Percentiles rank a stretch among this genome's conserved stretches.
Conservation (phyloP, 1,140 invertebrate species). For the Neodiprion lecontei region DNA sequence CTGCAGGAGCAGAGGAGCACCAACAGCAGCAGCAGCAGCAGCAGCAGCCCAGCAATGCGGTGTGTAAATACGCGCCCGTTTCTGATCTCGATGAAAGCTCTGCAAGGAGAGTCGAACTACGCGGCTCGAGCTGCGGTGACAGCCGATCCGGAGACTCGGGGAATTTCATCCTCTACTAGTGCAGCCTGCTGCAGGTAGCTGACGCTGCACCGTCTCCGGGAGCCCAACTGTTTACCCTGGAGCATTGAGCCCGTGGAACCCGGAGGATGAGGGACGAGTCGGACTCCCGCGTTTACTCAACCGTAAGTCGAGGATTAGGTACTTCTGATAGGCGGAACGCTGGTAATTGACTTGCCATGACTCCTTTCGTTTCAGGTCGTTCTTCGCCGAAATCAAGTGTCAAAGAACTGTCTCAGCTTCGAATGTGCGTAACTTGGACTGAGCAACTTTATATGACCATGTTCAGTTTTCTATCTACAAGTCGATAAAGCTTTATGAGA, state of each 20-base stretch:
- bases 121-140: background rate
- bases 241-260: background rate
- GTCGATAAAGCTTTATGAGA: too few relatives aligned
- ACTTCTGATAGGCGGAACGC: background rate
- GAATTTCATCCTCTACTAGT: background rate
- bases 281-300: background rate
- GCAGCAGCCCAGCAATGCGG: slow-evolving; percentile 32
- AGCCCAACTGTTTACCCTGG: background rate
- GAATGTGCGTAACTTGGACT: too few relatives aligned
- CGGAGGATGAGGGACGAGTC: background rate
- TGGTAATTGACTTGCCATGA: background rate
- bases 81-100: background rate
- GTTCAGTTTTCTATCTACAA: too few relatives aligned
- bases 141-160: background rate
- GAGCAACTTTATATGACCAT: too few relatives aligned
- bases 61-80: slow-evolving; percentile 42
- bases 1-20: slow-evolving; percentile 18
- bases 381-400: too few relatives aligned
- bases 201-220: background rate
- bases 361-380: too few relatives aligned
- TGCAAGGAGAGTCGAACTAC: background rate
- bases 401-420: too few relatives aligned
- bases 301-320: background rate
- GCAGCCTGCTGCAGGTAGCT: background rate
- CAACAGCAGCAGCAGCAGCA: too few relatives aligned